Evolutionary conservation across 2,797 vertebrate genomes (phyloP).

Genomic region (Tokudaia muenninki): DNA sequence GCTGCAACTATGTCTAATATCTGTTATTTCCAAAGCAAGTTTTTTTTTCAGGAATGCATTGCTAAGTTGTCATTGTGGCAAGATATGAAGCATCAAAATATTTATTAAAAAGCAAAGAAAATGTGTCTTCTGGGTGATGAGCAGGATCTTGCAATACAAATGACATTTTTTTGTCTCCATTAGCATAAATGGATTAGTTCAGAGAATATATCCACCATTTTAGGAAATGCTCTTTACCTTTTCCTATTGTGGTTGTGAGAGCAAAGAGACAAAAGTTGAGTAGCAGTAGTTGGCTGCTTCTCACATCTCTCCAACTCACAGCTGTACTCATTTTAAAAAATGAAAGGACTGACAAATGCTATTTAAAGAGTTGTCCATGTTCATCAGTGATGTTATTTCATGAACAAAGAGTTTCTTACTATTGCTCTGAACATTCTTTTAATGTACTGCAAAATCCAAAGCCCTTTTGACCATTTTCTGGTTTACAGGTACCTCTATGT

Average conservation of each 20-base stretch:
- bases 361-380: not conserved
- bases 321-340: slow-evolving; percentile 28
- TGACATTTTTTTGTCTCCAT: slow-evolving; percentile 12
- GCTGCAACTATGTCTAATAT: not conserved
- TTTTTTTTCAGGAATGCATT: not conserved
- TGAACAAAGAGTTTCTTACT: not conserved
- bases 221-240: not conserved
- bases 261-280: slow-evolving; percentile 16
- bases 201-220: not conserved
- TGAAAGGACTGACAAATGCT: not conserved
- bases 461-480: not conserved
- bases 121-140: not conserved
- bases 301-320: not conserved
- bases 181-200: slow-evolving; percentile 32
- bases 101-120: not conserved
- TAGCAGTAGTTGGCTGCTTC: not conserved
- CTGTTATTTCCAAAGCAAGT: not conserved
- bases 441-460: not conserved
- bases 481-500: not conserved
- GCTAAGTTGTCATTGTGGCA: not conserved
- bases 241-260: not conserved
- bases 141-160: not conserved
- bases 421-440: not conserved
- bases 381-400: slow-evolving; percentile 35
- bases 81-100: slow-evolving; percentile 1